These are phyloP conservation scores for Triops cancriformis DNA, from an alignment of 1,140 invertebrate genomes.

Conservation along the genomic window DNA sequence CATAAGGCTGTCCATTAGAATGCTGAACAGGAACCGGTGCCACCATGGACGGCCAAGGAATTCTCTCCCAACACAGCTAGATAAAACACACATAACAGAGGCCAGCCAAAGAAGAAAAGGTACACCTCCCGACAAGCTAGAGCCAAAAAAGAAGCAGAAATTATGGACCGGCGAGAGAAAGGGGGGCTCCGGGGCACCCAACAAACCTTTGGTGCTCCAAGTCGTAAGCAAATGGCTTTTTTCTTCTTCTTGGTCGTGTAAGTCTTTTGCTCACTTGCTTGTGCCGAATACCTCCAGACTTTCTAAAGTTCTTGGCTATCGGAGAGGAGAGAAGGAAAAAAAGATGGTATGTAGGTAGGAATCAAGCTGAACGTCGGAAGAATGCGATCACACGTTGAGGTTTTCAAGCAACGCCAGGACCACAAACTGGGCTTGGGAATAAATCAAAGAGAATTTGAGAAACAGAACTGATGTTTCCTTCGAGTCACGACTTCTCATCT, in stretches of 20 bases:
- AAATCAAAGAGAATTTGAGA: too few species aligned
- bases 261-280: neutral
- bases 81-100: neutral
- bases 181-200: slow-evolving; percentile 10
- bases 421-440: too few species aligned
- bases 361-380: neutral
- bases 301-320: neutral
- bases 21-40: neutral
- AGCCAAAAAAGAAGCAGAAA: neutral
- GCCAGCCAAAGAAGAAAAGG: neutral
- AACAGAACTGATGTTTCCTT: too few species aligned
- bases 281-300: neutral
- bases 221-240: neutral
- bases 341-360: neutral
- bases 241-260: neutral
- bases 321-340: neutral
- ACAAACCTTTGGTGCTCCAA: neutral
- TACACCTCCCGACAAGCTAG: neutral
- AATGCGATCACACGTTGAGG: neutral
- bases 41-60: neutral
- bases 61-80: neutral
- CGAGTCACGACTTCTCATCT: neutral
- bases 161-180: slow-evolving; percentile 12
- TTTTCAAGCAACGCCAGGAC: too few species aligned
- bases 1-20: neutral